phyloP scores from a whole-genome alignment of 1,140 invertebrate genomes.

The Akabosia matsudoensis region DNA sequence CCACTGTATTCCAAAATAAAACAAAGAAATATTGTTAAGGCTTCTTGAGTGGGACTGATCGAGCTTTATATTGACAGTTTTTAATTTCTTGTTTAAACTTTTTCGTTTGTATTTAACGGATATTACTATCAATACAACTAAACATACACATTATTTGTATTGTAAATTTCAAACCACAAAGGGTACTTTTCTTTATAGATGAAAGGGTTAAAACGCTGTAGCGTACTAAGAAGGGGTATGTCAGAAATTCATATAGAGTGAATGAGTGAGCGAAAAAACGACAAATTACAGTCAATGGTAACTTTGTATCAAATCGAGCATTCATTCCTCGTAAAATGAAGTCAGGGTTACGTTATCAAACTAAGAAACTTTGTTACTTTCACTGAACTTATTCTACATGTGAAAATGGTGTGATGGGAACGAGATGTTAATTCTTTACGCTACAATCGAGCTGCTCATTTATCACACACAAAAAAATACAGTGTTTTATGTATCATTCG shows the following conservation, averaged over 20 bases:
- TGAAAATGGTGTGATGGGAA: too few species aligned
- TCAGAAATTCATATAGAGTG: neutral
- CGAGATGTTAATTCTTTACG: slow-evolving; percentile 3
- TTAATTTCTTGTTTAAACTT: too few species aligned
- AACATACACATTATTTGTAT: too few species aligned
- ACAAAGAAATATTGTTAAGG: neutral
- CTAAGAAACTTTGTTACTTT: neutral
- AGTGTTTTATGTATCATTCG: neutral
- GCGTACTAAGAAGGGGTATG: too few species aligned
- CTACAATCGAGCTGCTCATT: neutral
- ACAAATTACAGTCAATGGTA: slow-evolving; percentile 6
- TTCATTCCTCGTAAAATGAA: neutral
- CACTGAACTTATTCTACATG: too few species aligned
- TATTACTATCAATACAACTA: too few species aligned
- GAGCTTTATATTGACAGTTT: too few species aligned
- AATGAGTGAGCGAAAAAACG: too few species aligned
- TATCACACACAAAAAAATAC: neutral
- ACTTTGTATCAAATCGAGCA: neutral
- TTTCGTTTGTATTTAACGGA: too few species aligned
- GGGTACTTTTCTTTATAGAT: neutral
- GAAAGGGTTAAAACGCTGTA: too few species aligned
- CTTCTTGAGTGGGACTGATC: too few species aligned
- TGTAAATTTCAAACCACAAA: neutral
- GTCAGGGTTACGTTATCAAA: neutral
- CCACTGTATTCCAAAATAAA: slow-evolving; percentile 65